Evolutionary conservation across 2,113 vertebrate species (phyloP).

Genomic region (Vulpes lagopus): DNA sequence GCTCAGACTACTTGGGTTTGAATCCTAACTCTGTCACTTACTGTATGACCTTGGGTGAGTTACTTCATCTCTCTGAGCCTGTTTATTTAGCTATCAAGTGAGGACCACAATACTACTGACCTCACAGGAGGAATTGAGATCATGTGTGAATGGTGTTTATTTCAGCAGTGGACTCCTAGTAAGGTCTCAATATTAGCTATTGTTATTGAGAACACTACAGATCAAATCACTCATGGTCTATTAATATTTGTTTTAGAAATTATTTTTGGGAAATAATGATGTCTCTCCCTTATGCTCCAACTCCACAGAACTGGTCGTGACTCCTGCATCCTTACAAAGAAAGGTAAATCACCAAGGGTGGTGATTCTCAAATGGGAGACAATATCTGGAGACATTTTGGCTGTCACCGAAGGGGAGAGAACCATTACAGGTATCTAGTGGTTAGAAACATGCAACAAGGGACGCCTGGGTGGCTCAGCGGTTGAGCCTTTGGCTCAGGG

Average conservation of each 20-base stretch:
- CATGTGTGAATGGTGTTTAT: background rate
- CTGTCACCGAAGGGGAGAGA: background rate
- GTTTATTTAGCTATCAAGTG: background rate
- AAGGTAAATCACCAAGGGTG: background rate
- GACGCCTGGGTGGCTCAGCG: no score
- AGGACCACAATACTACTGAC: background rate
- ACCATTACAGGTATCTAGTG: background rate
- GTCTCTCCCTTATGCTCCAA: background rate
- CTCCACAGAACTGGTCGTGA: background rate
- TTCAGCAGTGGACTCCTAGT: background rate
- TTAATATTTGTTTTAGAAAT: constrained; percentile 17
- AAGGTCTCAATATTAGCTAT: background rate
- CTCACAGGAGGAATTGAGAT: background rate
- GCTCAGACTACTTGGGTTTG: background rate
- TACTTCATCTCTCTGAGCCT: background rate
- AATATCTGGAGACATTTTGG: background rate
- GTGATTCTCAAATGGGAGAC: background rate
- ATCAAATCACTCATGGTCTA: background rate
- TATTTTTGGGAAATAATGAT: background rate
- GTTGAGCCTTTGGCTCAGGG: no score
- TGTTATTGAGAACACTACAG: background rate
- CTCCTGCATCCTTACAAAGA: background rate
- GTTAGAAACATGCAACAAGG: background rate
- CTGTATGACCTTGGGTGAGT: background rate
- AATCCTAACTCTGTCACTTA: background rate